Base-by-base conservation (phyloP, 2,888 invertebrate genomes). In the Netelia inedita region DNA sequence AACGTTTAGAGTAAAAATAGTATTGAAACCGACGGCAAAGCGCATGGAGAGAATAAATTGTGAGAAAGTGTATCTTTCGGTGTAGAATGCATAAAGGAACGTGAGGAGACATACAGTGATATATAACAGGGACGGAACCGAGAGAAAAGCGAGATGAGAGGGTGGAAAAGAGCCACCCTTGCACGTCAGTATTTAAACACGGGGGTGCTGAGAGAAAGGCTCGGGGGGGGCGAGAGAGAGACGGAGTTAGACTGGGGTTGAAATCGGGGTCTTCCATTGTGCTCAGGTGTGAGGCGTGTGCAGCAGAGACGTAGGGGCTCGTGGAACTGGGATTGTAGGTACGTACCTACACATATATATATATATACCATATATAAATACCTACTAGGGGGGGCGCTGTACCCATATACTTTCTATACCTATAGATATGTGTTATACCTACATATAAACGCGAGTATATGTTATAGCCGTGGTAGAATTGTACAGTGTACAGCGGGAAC, bases 231-330 rank as follows among this genome's bases (percentile, higher is more conserved):
- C 59, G 66, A 69, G 74, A 79, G 83, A 71, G 82, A 71, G 75
- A 23, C 14, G 43, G 50, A 46, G 43, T 35, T 46, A 50, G 65
- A 46, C 63, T 14, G 72, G 71, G 73, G 92, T 90, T 89, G 85
- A 92, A 92, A 91, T 91, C 91, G 91, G 90, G 90, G 85, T 82
- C 88, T 86, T 88, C 91, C 90, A 93, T 93, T 93, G 93, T 93
- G 88, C 93, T 93, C 93, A 93, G 93, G 93, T 93, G 93, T 93
- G 92, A 93, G 93, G 92, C 93, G 92, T 92, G 92, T 91, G 92
- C 91, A 86, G 86, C 87, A 88, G 85, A 83, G 87, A 83, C 86
- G 57, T 16, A 19, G 57, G 57, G 57, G 57, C 57, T 57, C 46
- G 46, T 14, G 11, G 3, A 46, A 46, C 46, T 46, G 46, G 46